Evolutionary conservation across 1,140 invertebrate species (phyloP).

Genomic region (Bombyx mandarina): DNA sequence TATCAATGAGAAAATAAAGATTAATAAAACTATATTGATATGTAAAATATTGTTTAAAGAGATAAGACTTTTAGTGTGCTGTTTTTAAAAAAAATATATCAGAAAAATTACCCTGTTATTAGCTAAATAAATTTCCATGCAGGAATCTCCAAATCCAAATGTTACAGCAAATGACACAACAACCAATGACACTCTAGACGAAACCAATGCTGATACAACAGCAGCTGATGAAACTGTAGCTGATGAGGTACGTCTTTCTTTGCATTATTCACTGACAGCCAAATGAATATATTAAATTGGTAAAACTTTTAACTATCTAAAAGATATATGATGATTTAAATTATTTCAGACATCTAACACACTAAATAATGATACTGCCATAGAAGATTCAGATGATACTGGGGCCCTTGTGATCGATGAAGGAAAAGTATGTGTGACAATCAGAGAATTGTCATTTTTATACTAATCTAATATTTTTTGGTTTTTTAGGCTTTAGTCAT

Average conservation of each 20-base stretch:
- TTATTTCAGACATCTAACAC: conserved; percentile 26
- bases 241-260: conserved; percentile 31
- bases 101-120: too few relatives aligned
- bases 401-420: conserved; percentile 75
- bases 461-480: too few relatives aligned
- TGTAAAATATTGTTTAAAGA: too few relatives aligned
- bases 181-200: conserved; percentile 34
- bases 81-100: too few relatives aligned
- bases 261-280: too few relatives aligned
- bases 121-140: too few relatives aligned
- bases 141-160: conserved; percentile 9
- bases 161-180: conserved; percentile 32
- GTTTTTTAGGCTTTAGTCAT: too few relatives aligned
- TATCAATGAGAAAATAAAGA: too few relatives aligned
- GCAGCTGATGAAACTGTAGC: conserved; percentile 35
- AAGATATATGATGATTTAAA: neutral
- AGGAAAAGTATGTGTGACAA: conserved; percentile 46
- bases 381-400: conserved; percentile 69
- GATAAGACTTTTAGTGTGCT: too few relatives aligned
- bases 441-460: too few relatives aligned
- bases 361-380: conserved; percentile 33
- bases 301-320: neutral
- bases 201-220: conserved; percentile 33
- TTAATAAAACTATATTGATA: too few relatives aligned
- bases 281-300: too few relatives aligned